Evolutionary conservation across 2,113 vertebrate species (phyloP).

Genomic region (Ptilorrhoa leucosticta): DNA sequence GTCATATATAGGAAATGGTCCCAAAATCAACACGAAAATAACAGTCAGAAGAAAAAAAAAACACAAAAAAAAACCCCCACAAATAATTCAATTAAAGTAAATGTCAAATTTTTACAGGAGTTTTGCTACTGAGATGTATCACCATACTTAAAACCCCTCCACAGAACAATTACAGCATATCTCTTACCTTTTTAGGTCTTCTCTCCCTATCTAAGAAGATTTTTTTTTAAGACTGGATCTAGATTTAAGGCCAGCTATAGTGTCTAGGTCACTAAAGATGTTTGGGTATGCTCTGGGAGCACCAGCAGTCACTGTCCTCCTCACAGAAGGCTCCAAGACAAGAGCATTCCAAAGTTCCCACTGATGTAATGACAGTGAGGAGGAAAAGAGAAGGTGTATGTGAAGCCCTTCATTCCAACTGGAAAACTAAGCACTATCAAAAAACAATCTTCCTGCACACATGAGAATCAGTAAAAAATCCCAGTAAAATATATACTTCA

Average conservation of each 20-base stretch:
- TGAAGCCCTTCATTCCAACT: background rate
- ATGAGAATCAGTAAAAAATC: background rate
- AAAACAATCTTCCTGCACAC: background rate
- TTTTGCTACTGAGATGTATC: background rate
- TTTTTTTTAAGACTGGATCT: background rate
- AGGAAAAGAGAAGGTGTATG: background rate
- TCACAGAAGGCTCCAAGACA: background rate
- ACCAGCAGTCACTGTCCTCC: background rate
- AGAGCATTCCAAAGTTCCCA: background rate
- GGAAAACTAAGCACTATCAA: background rate
- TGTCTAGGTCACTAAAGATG: background rate
- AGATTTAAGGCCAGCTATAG: background rate
- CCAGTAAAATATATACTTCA: background rate
- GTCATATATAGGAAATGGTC: background rate
- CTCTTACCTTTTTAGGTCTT: background rate
- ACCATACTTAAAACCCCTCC: background rate
- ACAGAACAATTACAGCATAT: background rate
- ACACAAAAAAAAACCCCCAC: fast-evolving
- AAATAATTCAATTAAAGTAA: background rate
- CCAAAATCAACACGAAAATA: background rate
- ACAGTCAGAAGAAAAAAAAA: background rate
- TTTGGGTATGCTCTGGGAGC: background rate
- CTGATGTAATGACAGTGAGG: background rate
- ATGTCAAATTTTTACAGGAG: background rate
- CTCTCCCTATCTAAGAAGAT: background rate